These are phyloP conservation scores for Cephus rjabovi DNA, from an alignment of 2,888 invertebrate species.

Conservation along the genomic window DNA sequence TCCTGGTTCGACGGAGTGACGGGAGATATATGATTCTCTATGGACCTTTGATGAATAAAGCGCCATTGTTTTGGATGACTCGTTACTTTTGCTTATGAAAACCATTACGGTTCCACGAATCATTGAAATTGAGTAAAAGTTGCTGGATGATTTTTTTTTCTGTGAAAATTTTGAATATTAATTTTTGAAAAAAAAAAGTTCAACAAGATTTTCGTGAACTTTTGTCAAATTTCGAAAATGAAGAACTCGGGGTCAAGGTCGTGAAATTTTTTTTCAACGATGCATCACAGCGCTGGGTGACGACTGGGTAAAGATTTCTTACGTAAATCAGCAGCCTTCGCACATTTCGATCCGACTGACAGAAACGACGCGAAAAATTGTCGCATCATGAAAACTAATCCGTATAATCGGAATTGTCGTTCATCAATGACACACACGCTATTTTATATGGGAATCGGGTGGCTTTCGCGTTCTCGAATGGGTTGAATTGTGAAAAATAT, in stretches of 20 bases:
- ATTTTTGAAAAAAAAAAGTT: too few relatives aligned
- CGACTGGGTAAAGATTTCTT: background rate
- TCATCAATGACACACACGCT: conserved; percentile 20
- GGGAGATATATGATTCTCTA: conserved; percentile 2
- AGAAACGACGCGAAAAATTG: conserved; percentile 20
- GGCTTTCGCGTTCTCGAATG: background rate
- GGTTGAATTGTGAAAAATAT: background rate
- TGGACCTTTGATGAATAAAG: conserved; percentile 16
- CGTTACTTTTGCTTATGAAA: conserved; percentile 11
- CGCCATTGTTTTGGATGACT: conserved; percentile 31
- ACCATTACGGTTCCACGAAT: background rate
- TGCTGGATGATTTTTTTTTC: background rate
- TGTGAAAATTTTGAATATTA: background rate
- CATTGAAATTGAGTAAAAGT: background rate
- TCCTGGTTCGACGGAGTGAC: conserved; percentile 2
- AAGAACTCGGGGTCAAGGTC: background rate
- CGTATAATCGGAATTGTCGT: conserved; percentile 32
- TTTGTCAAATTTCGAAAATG: background rate
- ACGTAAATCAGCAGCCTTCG: background rate
- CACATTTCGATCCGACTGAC: conserved; percentile 11
- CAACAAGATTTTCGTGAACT: background rate
- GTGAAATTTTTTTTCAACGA: background rate
- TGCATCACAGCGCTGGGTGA: background rate
- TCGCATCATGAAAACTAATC: conserved; percentile 34
- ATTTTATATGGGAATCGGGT: background rate